Percentiles rank a stretch among this genome's conserved stretches.
Evolutionary conservation across 2,113 vertebrate genomes (phyloP).

Genomic region (Mustela lutreola): DNA sequence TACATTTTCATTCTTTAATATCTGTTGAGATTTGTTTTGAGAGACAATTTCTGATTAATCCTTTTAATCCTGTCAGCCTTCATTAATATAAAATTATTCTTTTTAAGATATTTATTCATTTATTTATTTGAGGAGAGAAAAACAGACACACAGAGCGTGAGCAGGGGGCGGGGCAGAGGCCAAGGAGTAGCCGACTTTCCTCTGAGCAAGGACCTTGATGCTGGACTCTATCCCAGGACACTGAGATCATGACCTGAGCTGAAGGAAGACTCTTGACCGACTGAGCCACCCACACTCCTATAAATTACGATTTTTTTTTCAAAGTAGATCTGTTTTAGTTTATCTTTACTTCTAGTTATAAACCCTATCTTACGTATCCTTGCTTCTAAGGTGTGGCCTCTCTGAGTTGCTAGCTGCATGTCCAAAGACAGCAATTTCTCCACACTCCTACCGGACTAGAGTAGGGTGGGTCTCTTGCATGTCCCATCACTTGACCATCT

Average conservation of each 20-base stretch:
- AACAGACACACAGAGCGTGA: neutral
- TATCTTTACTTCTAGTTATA: neutral
- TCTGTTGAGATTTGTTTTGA: neutral
- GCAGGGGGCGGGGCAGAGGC: neutral
- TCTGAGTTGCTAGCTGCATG: neutral
- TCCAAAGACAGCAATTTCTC: neutral
- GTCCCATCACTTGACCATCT: neutral
- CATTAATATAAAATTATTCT: neutral
- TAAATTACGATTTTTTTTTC: neutral
- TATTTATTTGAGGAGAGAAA: neutral
- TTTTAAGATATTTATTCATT: neutral
- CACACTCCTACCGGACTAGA: no score
- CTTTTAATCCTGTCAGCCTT: neutral
- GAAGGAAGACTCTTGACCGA: neutral
- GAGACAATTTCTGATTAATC: neutral
- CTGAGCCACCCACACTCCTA: neutral
- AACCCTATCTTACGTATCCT: neutral
- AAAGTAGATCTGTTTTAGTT: neutral
- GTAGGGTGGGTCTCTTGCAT: fast-evolving
- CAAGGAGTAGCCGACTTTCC: neutral
- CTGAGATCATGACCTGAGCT: neutral
- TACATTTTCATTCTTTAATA: neutral
- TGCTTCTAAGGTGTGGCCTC: neutral
- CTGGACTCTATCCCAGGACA: neutral
- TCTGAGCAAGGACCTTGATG: neutral